phyloP scores from a whole-genome alignment of 2,888 invertebrate genomes.

The Mesorhabditis belari region DNA sequence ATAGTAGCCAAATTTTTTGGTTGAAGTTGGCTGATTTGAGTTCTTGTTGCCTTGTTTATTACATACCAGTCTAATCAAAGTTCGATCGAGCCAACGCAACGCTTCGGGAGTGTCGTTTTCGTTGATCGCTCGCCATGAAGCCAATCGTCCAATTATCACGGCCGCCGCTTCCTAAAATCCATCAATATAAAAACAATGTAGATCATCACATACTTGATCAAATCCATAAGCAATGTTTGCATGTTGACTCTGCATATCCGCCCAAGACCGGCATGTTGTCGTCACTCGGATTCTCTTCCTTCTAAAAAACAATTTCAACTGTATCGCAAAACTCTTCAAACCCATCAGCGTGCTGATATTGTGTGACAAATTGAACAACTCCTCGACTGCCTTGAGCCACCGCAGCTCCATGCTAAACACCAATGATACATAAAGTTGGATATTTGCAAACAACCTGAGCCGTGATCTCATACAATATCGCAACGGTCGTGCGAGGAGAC shows the following conservation, averaged over 20 bases:
- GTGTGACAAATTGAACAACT: constrained; percentile 92
- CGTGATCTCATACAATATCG: constrained; percentile 91
- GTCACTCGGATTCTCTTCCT: constrained; percentile 82
- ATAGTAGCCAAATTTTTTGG: neutral
- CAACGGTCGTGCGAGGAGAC: constrained; percentile 82
- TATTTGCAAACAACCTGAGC: constrained; percentile 58
- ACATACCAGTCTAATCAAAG: constrained; percentile 82
- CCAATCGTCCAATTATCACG: constrained; percentile 90
- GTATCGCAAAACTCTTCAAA: constrained; percentile 66
- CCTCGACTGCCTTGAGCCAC: constrained; percentile 76
- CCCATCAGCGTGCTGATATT: constrained; percentile 94
- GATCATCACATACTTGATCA: constrained; percentile 59
- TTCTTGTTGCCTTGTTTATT: neutral
- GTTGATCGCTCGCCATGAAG: constrained; percentile 76
- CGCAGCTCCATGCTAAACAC: constrained; percentile 74
- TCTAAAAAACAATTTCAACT: too few species aligned
- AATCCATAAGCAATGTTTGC: constrained; percentile 58
- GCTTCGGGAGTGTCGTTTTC: constrained; percentile 89
- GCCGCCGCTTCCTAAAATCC: constrained; percentile 98
- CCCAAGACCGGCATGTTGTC: constrained; percentile 93
- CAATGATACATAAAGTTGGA: neutral
- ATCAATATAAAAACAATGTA: constrained; percentile 77
- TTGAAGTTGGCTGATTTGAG: neutral
- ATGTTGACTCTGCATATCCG: constrained; percentile 70
- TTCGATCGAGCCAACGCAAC: constrained; percentile 93